A percentile compares a stretch with the other conserved stretches of the same genome.
phyloP scores from a whole-genome alignment of 2,888 invertebrate species.

The Halictus ligatus region DNA sequence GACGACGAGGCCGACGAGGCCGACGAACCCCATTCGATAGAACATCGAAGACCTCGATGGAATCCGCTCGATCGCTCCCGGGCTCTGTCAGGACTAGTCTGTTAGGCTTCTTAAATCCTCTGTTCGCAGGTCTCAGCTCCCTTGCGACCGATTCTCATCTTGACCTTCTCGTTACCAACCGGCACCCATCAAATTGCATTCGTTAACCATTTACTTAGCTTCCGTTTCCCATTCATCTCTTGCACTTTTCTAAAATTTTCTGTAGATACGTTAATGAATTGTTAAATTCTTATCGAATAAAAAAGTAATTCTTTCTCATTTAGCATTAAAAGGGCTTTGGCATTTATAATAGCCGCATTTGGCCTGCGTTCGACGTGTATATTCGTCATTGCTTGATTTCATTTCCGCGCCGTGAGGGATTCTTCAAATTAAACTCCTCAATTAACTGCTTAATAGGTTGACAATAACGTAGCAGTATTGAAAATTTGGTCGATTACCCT shows the following conservation, averaged over 20 bases:
- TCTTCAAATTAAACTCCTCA: too few species aligned
- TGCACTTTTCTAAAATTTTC: neutral
- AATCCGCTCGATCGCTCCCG: constrained; percentile 42
- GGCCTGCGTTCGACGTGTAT: too few species aligned
- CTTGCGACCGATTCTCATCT: constrained; percentile 2
- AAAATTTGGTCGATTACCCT: too few species aligned
- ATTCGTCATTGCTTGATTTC: too few species aligned
- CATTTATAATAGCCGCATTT: too few species aligned
- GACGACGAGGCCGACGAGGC: neutral
- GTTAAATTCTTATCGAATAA: too few species aligned
- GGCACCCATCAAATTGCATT: neutral
- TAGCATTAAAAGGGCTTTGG: too few species aligned
- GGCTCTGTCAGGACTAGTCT: constrained; percentile 3
- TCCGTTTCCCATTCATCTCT: neutral
- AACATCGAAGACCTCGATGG: constrained; percentile 14
- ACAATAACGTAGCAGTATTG: too few species aligned
- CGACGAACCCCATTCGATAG: neutral
- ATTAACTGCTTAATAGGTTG: too few species aligned
- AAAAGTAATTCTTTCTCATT: too few species aligned
- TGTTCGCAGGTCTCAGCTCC: neutral
- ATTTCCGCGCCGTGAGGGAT: too few species aligned
- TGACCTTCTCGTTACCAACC: neutral
- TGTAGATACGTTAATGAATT: too few species aligned
- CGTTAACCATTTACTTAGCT: neutral
- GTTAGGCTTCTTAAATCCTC: constrained; percentile 1